phyloP scores from a whole-genome alignment of 2,888 invertebrate species.

The Drosophila niveifrons region DNA sequence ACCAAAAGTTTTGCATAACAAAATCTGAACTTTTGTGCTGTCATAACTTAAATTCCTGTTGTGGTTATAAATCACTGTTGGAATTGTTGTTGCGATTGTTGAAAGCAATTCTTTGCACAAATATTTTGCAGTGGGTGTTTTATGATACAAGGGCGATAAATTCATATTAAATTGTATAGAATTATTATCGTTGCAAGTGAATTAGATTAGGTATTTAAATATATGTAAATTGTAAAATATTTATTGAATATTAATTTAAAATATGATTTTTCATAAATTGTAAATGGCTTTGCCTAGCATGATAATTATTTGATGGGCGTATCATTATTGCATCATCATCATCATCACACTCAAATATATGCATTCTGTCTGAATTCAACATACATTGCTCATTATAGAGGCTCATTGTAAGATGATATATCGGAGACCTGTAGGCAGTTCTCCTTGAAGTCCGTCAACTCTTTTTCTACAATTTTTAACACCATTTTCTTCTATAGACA shows the following conservation, averaged over 20 bases:
- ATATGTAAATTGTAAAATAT: neutral
- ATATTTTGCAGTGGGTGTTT: constrained; percentile 11
- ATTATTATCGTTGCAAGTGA: neutral
- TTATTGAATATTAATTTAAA: neutral
- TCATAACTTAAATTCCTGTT: constrained; percentile 57
- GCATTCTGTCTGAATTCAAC: constrained; percentile 7
- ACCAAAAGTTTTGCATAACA: constrained; percentile 34
- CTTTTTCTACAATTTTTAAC: constrained; percentile 62
- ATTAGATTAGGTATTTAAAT: neutral
- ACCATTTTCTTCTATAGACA: constrained; percentile 49
- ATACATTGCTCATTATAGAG: constrained; percentile 35
- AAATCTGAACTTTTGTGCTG: constrained; percentile 43
- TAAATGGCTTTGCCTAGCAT: neutral
- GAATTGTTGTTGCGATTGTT: constrained; percentile 29
- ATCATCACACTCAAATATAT: neutral
- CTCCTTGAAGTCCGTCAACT: constrained; percentile 64
- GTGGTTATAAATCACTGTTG: constrained; percentile 48
- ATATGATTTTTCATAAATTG: neutral
- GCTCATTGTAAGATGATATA: constrained; percentile 49
- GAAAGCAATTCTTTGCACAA: constrained; percentile 23
- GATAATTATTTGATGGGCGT: neutral
- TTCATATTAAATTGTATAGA: neutral
- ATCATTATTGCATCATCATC: constrained; percentile 1
- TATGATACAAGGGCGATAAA: constrained; percentile 10
- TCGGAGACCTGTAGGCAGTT: constrained; percentile 48